Evolutionary conservation across 2,888 invertebrate species (phyloP), one percentile per base, ranked within the genome.

Genomic region (Rotaria macrura): DNA sequence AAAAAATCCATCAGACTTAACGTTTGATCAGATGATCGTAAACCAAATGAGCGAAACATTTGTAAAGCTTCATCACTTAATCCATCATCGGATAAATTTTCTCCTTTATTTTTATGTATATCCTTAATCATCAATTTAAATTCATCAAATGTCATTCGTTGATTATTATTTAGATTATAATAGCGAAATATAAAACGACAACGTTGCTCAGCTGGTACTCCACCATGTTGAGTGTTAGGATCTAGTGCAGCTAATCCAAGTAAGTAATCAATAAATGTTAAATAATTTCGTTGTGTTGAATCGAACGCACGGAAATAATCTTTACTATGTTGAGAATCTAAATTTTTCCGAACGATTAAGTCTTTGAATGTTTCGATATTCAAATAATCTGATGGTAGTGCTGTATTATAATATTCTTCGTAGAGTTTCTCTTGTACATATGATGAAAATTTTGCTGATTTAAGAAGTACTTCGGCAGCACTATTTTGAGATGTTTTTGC

Each of bases 151-250:
- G 93, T 93, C 87, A 90, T 87, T 54, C 88, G 87, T 7, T 89
- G 90, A 88, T 90, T 90, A 49, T 87, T 85, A 87, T 90, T 34
- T 20, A 43, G 12, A 85, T 85, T 85, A 88, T 90, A 90, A 88
- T 92, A 94, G 91, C 93, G 92, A 89, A 94, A 94, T 87, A 94
- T 94, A 89, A 93, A 94, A 88, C 93, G 91, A 89, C 94, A 94
- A 55, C 94, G 91, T 87, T 94, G 92, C 89, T 94, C 94, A 0
- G 93, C 94, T 0, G 93, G 91, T 49, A 92, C 88, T 0, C 93
- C 93, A 34, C 92, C 93, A 90, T 94, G 94, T 84, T 92, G 92
- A 0, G 94, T 94, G 57, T 89, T 89, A 0, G 94, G 93, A 88
- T 94, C 94, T 87, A 93, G 89, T 0, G 93, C 93, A 2, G 94